Conservation (phyloP, 1,140 invertebrate genomes). For the Trachelipus rathkii region DNA sequence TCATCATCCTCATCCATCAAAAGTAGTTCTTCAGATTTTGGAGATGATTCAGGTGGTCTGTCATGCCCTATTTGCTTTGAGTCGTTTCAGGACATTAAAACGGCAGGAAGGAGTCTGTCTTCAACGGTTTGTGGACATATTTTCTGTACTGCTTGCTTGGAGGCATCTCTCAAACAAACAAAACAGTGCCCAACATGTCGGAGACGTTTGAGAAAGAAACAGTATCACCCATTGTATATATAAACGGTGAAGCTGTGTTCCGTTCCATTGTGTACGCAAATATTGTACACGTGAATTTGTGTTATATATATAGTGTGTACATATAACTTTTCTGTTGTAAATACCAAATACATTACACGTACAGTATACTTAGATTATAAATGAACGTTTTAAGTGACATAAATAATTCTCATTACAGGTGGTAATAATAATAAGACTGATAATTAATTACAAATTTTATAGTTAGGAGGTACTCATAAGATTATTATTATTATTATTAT, state of each 20-base stretch:
- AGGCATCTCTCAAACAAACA: constrained; percentile 17
- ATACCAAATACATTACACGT: too few relatives aligned
- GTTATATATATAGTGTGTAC: not conserved
- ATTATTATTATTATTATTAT: too few relatives aligned
- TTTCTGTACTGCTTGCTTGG: constrained; percentile 22
- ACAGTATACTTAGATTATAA: too few relatives aligned
- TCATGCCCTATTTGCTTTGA: constrained; percentile 28
- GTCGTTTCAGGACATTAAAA: constrained; percentile 16
- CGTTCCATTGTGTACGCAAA: not conserved
- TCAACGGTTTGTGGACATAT: constrained; percentile 27
- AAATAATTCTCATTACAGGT: too few relatives aligned
- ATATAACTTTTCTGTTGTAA: not conserved
- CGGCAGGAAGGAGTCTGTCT: not conserved
- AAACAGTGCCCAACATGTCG: constrained; percentile 26
- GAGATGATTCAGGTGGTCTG: not conserved
- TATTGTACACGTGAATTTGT: too few relatives aligned
- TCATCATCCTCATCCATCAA: not conserved
- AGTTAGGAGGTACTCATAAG: too few relatives aligned
- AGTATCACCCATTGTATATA: constrained; percentile 21
- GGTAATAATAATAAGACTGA: too few relatives aligned
- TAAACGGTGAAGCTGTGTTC: not conserved
- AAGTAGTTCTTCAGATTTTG: constrained; percentile 5
- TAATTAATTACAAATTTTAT: too few relatives aligned
- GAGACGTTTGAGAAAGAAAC: constrained; percentile 12
- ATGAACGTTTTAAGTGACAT: too few relatives aligned